Evolutionary conservation across 2,888 invertebrate species (phyloP).

Genomic region (Sicus ferrugineus): DNA sequence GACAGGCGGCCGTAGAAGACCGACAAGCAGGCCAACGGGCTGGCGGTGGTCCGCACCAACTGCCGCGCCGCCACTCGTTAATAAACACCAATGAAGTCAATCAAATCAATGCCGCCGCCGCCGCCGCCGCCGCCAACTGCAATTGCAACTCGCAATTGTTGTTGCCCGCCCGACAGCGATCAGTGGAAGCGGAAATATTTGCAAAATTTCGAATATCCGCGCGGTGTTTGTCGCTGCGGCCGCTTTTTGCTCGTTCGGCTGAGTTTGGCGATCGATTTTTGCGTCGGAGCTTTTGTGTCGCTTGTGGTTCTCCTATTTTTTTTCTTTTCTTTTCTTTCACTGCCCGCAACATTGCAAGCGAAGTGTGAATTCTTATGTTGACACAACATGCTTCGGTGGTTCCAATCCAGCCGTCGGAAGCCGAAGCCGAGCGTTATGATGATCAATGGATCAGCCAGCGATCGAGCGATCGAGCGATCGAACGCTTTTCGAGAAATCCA

Average conservation of each 20-base stretch:
- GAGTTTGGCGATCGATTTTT: constrained; percentile 8
- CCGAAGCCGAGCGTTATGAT: constrained; percentile 31
- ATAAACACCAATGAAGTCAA: constrained; percentile 35
- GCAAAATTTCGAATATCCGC: constrained; percentile 57
- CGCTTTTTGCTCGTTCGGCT: constrained; percentile 10
- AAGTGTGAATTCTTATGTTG: constrained; percentile 54
- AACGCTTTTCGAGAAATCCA: no score
- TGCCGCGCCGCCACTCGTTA: background rate
- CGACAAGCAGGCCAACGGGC: background rate
- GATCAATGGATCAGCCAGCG: constrained; percentile 29
- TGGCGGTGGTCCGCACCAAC: background rate
- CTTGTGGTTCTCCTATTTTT: constrained; percentile 12
- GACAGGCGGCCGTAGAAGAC: background rate
- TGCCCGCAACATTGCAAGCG: constrained; percentile 37
- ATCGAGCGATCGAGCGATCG: constrained; percentile 26
- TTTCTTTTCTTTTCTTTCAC: constrained; percentile 21
- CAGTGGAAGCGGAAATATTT: constrained; percentile 43
- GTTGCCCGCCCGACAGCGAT: constrained; percentile 7
- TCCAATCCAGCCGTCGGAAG: constrained; percentile 18
- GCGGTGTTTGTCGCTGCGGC: constrained; percentile 22
- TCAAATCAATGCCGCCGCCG: constrained; percentile 41
- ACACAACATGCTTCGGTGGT: constrained; percentile 46
- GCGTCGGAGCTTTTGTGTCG: background rate
- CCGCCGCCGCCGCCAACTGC: constrained; percentile 29
- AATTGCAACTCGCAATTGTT: constrained; percentile 40